Percentiles rank a stretch among this genome's conserved stretches.
Evolutionary conservation across 2,888 invertebrate genomes (phyloP).

Genomic region (Junonia oenone): DNA sequence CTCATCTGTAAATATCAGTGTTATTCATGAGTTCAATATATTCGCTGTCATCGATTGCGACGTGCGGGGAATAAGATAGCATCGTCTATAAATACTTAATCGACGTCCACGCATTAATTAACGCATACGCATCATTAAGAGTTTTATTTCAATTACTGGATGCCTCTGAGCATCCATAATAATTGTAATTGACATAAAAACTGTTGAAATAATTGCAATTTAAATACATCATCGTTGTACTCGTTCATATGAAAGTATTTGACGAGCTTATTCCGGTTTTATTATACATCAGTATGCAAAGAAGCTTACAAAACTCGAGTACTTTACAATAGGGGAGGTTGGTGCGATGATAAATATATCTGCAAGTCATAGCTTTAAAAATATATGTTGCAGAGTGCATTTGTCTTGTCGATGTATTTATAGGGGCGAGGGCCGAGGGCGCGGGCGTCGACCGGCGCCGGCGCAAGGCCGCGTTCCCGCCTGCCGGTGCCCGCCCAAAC

Average conservation of each 20-base stretch:
- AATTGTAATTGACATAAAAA: constrained; percentile 1
- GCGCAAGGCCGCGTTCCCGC: constrained; percentile 30
- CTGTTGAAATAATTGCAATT: neutral
- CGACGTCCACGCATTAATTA: constrained; percentile 15
- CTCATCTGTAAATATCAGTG: constrained; percentile 2
- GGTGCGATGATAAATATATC: constrained; percentile 37
- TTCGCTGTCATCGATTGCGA: constrained; percentile 4
- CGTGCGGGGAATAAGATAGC: constrained; percentile 12
- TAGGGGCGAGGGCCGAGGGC: constrained; percentile 45
- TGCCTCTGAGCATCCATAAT: neutral
- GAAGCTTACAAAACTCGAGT: neutral
- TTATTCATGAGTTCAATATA: constrained; percentile 9
- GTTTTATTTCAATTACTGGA: constrained; percentile 9
- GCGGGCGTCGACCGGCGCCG: constrained; percentile 38
- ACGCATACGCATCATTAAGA: constrained; percentile 2
- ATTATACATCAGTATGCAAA: constrained; percentile 9
- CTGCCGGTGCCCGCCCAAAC: constrained; percentile 29
- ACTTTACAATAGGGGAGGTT: constrained; percentile 24
- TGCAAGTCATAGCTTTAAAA: constrained; percentile 50
- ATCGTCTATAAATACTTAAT: constrained; percentile 14
- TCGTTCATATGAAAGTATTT: neutral
- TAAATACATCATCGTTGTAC: neutral
- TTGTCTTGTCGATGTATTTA: constrained; percentile 61
- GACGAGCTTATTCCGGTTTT: neutral
- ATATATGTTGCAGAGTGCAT: constrained; percentile 55